Percentiles rank a stretch among this genome's conserved stretches.
phyloP scores from a whole-genome alignment of 1,140 invertebrate genomes.

The Sinella curviseta region DNA sequence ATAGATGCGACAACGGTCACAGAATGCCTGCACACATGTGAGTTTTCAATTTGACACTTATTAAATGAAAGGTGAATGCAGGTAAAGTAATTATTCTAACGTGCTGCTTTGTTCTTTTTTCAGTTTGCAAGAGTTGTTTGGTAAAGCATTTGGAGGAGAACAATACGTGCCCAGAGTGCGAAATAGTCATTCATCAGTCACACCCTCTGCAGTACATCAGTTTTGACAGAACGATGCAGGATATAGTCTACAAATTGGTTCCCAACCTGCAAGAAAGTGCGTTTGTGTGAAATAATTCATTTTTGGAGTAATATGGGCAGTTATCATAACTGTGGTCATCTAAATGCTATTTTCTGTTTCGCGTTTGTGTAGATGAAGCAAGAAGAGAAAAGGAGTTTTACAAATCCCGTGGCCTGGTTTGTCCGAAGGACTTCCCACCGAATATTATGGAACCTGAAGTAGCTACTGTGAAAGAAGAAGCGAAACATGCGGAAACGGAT shows the following conservation, averaged over 20 bases:
- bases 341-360: not conserved
- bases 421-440: slow-evolving; percentile 78
- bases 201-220: slow-evolving; percentile 95
- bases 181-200: slow-evolving; percentile 95
- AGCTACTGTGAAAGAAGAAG: slow-evolving; percentile 64
- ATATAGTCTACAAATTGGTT: slow-evolving; percentile 96
- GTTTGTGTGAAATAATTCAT: slow-evolving; percentile 47
- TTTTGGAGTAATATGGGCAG: not conserved
- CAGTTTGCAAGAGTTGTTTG: slow-evolving; percentile 95
- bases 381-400: slow-evolving; percentile 86
- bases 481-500: slow-evolving; percentile 73
- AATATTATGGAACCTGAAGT: slow-evolving; percentile 65
- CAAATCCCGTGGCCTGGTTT: slow-evolving; percentile 74
- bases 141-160: slow-evolving; percentile 96
- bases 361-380: slow-evolving; percentile 75
- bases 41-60: slow-evolving; percentile 56
- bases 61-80: not conserved
- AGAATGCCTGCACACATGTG: slow-evolving; percentile 95
- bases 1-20: slow-evolving; percentile 96
- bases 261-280: slow-evolving; percentile 86
- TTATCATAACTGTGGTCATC: not conserved
- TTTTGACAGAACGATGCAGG: slow-evolving; percentile 97
- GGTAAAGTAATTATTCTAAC: not conserved
- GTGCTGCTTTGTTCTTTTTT: slow-evolving; percentile 51
- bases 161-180: slow-evolving; percentile 94